These are phyloP conservation scores for Antechinus stuartii DNA, from an alignment of 2,113 vertebrate genomes.

Conservation along the genomic window DNA sequence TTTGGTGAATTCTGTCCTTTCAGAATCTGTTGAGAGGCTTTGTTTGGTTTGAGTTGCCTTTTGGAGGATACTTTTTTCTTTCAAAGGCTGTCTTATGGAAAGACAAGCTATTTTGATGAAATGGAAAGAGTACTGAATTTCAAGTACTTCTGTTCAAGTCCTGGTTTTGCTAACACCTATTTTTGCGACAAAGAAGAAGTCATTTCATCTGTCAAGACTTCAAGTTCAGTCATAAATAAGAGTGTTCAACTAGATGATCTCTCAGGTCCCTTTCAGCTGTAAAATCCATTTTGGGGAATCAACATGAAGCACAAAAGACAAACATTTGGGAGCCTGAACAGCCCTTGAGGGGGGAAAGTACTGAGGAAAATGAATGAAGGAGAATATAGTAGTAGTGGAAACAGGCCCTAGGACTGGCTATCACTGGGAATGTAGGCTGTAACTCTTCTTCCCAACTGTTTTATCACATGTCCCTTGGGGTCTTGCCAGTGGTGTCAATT, in stretches of 20 bases:
- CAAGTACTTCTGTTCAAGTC: neutral
- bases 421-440: neutral
- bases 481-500: neutral
- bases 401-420: neutral
- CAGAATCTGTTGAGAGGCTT: too few relatives aligned
- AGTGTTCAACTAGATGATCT: neutral
- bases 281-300: neutral
- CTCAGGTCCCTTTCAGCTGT: neutral
- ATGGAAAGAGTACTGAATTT: neutral
- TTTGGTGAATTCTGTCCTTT: too few relatives aligned
- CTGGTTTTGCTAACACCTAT: neutral
- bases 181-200: neutral
- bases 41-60: neutral
- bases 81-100: neutral
- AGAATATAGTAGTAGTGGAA: neutral
- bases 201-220: conserved; percentile 1
- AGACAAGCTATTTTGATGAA: neutral
- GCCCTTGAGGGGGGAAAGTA: neutral
- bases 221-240: neutral
- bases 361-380: neutral
- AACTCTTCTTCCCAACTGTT: neutral
- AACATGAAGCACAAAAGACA: neutral
- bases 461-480: neutral
- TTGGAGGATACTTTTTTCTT: neutral
- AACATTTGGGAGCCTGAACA: neutral